Evolutionary conservation across 2,113 vertebrate species (phyloP).

Genomic region (Pteropus alecto): DNA sequence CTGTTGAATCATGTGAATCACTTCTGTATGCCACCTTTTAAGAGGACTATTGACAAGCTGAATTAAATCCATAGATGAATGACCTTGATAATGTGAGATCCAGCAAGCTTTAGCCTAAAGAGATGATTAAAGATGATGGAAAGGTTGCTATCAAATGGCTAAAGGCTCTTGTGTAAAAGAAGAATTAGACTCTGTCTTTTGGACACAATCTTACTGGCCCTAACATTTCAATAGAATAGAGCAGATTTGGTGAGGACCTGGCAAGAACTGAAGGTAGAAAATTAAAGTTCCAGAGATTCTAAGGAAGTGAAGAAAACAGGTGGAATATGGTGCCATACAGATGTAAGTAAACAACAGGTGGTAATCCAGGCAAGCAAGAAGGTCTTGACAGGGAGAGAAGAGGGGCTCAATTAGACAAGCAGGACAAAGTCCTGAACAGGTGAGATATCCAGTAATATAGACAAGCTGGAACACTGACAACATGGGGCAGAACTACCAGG

Average conservation of each 20-base stretch:
- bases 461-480: background rate
- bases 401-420: background rate
- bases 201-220: background rate
- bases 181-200: background rate
- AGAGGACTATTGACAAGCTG: background rate
- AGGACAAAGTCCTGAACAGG: conserved; percentile 25
- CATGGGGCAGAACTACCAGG: background rate
- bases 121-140: background rate
- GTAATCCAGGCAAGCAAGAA: background rate
- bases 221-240: background rate
- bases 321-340: background rate
- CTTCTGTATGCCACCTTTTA: background rate
- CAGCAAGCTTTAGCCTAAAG: conserved; percentile 34
- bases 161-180: background rate
- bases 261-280: background rate
- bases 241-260: background rate
- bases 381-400: background rate
- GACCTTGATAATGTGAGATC: background rate
- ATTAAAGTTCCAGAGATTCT: background rate
- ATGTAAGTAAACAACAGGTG: conserved; percentile 55
- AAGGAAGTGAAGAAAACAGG: conserved; percentile 40
- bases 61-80: background rate
- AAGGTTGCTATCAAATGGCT: background rate
- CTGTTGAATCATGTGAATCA: background rate
- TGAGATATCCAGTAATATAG: background rate